Conservation (phyloP, 2,888 invertebrate genomes). For the Amblyjoppa proteus region DNA sequence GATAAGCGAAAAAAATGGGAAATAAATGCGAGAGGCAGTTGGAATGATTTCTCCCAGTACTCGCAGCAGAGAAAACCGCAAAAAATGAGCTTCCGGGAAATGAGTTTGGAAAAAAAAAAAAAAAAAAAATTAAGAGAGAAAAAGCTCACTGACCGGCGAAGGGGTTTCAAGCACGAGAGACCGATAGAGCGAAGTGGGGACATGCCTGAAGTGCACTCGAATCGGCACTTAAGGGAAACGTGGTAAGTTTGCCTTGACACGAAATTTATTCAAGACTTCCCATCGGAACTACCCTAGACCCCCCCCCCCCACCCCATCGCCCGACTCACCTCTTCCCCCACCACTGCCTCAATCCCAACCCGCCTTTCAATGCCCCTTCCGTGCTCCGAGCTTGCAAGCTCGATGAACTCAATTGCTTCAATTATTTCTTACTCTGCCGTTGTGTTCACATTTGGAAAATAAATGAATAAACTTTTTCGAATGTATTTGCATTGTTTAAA, state of each 20-base stretch:
- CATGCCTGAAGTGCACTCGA: constrained; percentile 36
- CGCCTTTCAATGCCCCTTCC: not conserved
- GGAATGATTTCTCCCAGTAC: not conserved
- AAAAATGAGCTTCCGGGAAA: not conserved
- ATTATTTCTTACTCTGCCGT: not conserved
- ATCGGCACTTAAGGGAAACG: constrained; percentile 21
- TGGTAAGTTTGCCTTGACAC: constrained; percentile 21
- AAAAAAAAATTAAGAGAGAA: not conserved
- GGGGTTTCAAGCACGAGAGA: not conserved
- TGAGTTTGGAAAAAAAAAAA: not conserved
- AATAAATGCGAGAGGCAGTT: not conserved
- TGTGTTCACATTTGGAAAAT: not conserved
- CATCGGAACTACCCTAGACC: constrained; percentile 8
- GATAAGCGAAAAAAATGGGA: not conserved
- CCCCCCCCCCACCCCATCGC: not conserved
- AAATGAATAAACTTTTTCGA: not conserved
- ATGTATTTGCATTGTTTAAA: too few relatives aligned
- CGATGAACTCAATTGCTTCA: not conserved
- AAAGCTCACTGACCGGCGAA: constrained; percentile 18
- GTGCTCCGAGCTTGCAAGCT: not conserved
- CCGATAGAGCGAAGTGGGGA: constrained; percentile 4
- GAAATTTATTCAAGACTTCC: constrained; percentile 46
- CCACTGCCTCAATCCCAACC: not conserved
- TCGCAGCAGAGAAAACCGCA: not conserved
- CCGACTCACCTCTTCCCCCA: too few relatives aligned